Evolutionary conservation across 2,113 vertebrate genomes (phyloP), one percentile per base, ranked within the genome.

Genomic region (Sceloporus undulatus): DNA sequence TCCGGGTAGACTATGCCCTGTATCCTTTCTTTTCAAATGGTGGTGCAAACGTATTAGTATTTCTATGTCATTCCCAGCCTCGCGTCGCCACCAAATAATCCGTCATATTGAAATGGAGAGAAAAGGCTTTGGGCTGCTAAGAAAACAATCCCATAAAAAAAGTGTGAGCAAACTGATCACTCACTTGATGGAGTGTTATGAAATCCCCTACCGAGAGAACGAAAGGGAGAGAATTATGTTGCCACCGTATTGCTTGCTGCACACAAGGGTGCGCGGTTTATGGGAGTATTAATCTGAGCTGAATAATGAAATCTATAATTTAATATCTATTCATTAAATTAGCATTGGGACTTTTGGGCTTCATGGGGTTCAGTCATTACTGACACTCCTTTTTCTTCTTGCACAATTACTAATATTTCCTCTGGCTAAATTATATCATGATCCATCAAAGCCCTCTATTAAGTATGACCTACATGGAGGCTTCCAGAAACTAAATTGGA

Each of bases 221-320:
- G 90, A 81, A 66, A 42, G 79, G 92, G 93, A 94, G 2, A 48
- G 16, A 56, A 79, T 70, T 79, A 79, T 79, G 40, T 86, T 89
- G 87, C 11, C 8, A 70, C 92, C 86, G 70, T 89, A 91, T 21
- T 66, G 65, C 92, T 34, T 89, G 87, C 94, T 92, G 91, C 90
- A 25, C 54, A 91, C 74, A 73, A 89, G 92, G 84, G 84, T 89
- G 89, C 91, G 86, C 93, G 90, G 90, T 62, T 70, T 95, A 95
- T 92, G 82, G 95, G 76, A 89, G 27, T 86, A 94, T 95, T 92
- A 88, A 95, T 96, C 91, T 92, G 83, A 0, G 0, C 3, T 85
- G 93, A 82, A 94, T 93, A 94, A 95, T 94, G 94, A 94, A 94
- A 92, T 25, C 52, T 92, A 40, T 94, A 94, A 95, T 94, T 95